phyloP scores from a whole-genome alignment of 2,888 invertebrate genomes.

The Scaptomyza flava region DNA sequence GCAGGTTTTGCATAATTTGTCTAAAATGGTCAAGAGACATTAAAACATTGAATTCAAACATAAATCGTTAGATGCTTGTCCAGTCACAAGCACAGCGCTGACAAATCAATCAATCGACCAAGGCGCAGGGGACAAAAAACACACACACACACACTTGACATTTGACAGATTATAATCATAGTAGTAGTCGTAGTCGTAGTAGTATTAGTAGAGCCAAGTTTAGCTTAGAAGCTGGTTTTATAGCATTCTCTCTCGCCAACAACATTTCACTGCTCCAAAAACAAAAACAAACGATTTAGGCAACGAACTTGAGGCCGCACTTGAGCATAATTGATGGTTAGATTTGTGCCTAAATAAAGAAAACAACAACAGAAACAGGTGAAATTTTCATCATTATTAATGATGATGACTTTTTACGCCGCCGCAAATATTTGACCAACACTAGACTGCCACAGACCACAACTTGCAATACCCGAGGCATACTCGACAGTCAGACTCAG shows the following conservation, averaged over 20 bases:
- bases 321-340: constrained; percentile 69
- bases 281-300: constrained; percentile 51
- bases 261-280: constrained; percentile 38
- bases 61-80: constrained; percentile 61
- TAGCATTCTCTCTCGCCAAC: constrained; percentile 13
- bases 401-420: constrained; percentile 76
- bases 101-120: constrained; percentile 71
- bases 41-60: constrained; percentile 52
- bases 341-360: constrained; percentile 60
- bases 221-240: constrained; percentile 21
- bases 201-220: constrained; percentile 9
- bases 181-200: not conserved
- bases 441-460: constrained; percentile 51
- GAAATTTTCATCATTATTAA: constrained; percentile 77
- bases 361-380: constrained; percentile 61
- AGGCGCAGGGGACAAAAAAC: not conserved
- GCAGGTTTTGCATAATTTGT: constrained; percentile 72
- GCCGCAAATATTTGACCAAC: constrained; percentile 73
- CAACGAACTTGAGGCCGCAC: constrained; percentile 53
- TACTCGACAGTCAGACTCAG: constrained; percentile 19
- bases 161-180: constrained; percentile 53
- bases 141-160: constrained; percentile 35
- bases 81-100: constrained; percentile 56
- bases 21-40: constrained; percentile 70
- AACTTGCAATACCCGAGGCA: constrained; percentile 28